Conservation (phyloP, 2,113 vertebrate species). For the Ictalurus furcatus region DNA sequence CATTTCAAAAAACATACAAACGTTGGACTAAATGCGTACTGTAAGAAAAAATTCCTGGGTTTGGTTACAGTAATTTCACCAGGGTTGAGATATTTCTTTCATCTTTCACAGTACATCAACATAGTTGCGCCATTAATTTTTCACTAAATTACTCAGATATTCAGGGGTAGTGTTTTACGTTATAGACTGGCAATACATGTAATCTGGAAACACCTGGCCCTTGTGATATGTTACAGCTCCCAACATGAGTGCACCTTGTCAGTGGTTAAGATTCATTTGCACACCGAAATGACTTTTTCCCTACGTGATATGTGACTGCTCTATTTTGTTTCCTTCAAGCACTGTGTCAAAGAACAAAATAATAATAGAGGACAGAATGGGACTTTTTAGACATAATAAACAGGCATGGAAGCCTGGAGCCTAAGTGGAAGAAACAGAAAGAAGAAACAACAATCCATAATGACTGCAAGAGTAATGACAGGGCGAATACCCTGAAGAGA, state of each 20-base stretch:
- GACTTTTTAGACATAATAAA: conserved; percentile 3
- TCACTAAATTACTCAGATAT: not conserved
- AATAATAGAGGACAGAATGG: conserved; percentile 14
- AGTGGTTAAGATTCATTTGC: conserved; percentile 4
- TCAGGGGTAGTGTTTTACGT: not conserved
- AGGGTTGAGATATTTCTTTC: not conserved
- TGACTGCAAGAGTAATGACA: not conserved
- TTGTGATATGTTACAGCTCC: not conserved
- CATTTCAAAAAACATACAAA: not conserved
- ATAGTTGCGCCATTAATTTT: not conserved
- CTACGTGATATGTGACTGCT: conserved; percentile 30
- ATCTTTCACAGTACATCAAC: not conserved
- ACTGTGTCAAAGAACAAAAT: conserved; percentile 31
- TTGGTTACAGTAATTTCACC: not conserved
- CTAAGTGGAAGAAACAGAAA: not conserved
- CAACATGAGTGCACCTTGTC: conserved; percentile 9
- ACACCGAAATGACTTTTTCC: conserved; percentile 34
- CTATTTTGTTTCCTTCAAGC: not conserved
- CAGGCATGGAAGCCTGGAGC: not conserved
- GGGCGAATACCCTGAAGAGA: too few relatives aligned
- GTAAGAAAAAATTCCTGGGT: not conserved
- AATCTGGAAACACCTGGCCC: not conserved
- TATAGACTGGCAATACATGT: not conserved
- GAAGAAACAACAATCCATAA: not conserved
- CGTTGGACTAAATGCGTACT: not conserved